phyloP scores from a whole-genome alignment of 1,140 invertebrate genomes.

The Lerema accius region DNA sequence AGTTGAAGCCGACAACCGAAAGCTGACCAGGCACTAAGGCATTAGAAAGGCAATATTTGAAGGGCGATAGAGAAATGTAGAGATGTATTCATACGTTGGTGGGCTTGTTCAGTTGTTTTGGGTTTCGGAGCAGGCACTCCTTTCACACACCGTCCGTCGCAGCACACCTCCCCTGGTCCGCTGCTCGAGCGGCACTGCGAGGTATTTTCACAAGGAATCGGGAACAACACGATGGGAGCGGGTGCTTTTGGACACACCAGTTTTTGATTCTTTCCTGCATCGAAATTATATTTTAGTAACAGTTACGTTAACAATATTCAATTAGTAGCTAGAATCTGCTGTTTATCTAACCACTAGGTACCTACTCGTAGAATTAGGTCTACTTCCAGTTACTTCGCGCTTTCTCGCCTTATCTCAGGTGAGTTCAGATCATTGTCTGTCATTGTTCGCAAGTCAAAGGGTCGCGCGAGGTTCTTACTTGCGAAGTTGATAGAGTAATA shows the following conservation, averaged over 20 bases:
- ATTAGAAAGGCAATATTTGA: background rate
- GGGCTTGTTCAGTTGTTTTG: conserved; percentile 78
- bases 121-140: conserved; percentile 82
- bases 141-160: conserved; percentile 83
- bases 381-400: too few relatives aligned
- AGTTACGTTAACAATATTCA: too few relatives aligned
- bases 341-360: too few relatives aligned
- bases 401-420: too few relatives aligned
- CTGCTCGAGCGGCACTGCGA: conserved; percentile 81
- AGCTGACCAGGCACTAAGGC: background rate
- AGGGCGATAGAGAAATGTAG: background rate
- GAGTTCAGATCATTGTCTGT: too few relatives aligned
- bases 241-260: conserved; percentile 82
- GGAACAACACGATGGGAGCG: conserved; percentile 79
- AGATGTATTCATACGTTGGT: conserved; percentile 81
- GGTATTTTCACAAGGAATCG: conserved; percentile 82
- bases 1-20: background rate
- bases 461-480: too few relatives aligned
- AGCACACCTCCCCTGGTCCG: conserved; percentile 82
- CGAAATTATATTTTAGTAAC: too few relatives aligned
- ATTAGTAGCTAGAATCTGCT: too few relatives aligned
- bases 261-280: conserved; percentile 68
- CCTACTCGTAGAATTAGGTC: too few relatives aligned
- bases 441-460: too few relatives aligned
- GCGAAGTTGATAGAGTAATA: too few relatives aligned